These are phyloP conservation scores for Pterocles gutturalis DNA, from an alignment of 2,113 vertebrate genomes.

Conservation along the genomic window DNA sequence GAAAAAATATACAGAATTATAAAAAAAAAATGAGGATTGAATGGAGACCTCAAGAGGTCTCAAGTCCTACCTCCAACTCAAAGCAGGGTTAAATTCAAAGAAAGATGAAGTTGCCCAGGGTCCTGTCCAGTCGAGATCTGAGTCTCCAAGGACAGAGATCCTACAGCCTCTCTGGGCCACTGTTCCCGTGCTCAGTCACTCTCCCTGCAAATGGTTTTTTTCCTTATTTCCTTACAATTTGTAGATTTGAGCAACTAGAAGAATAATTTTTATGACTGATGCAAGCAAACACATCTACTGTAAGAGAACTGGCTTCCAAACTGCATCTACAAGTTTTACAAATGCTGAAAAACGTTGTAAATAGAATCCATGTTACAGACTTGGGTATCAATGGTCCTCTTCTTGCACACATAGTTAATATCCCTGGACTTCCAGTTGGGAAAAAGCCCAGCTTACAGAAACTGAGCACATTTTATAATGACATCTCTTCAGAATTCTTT, in stretches of 20 bases:
- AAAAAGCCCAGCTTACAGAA: not conserved
- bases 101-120: not conserved
- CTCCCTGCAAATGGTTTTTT: not conserved
- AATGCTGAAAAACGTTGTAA: not conserved
- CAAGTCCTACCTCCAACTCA: not conserved
- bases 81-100: not conserved
- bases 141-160: not conserved
- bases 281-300: not conserved
- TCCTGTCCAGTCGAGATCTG: not conserved
- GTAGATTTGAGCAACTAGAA: not conserved
- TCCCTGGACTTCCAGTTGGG: not conserved
- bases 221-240: not conserved
- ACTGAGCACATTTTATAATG: not conserved
- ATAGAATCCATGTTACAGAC: not conserved
- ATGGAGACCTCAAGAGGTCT: not conserved
- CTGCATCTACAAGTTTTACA: not conserved
- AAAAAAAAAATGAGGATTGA: not conserved
- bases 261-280: not conserved
- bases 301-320: not conserved
- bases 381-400: accelerated
- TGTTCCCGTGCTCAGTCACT: not conserved
- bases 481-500: not conserved
- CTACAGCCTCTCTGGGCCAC: not conserved
- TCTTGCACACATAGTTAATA: not conserved
- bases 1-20: not conserved